phyloP scores from a whole-genome alignment of 2,113 vertebrate genomes.

The Benitochromis conjunctus region DNA sequence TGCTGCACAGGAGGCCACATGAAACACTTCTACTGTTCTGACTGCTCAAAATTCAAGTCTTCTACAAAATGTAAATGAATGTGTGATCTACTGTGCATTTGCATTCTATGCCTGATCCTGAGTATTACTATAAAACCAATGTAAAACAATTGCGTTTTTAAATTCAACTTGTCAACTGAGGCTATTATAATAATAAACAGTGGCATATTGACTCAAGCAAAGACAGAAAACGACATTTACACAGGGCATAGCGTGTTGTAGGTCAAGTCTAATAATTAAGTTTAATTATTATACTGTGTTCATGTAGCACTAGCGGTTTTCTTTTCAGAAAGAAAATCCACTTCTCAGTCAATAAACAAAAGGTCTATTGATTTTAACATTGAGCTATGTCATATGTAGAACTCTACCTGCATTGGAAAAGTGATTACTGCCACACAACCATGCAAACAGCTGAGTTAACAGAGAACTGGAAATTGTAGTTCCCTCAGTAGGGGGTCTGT shows the following conservation, averaged over 20 bases:
- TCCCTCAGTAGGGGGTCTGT: conserved; percentile 19
- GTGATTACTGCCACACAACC: not conserved
- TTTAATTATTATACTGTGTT: not conserved
- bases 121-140: not conserved
- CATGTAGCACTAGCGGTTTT: not conserved
- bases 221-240: not conserved
- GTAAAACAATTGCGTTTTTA: not conserved
- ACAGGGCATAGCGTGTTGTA: not conserved
- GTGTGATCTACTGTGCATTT: not conserved
- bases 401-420: not conserved
- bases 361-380: not conserved
- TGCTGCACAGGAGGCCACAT: not conserved
- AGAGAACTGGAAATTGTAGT: not conserved
- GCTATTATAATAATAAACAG: not conserved
- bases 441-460: conserved; percentile 2
- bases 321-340: not conserved
- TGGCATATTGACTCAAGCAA: not conserved
- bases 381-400: not conserved
- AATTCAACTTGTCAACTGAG: not conserved
- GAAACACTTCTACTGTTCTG: not conserved
- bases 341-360: not conserved
- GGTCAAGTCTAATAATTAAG: not conserved
- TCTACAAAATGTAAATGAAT: not conserved
- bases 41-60: not conserved
- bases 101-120: not conserved